A percentile compares a stretch with the other conserved stretches of the same genome.
Evolutionary conservation across 2,888 invertebrate genomes (phyloP).

Genomic region (Fragum sueziense): DNA sequence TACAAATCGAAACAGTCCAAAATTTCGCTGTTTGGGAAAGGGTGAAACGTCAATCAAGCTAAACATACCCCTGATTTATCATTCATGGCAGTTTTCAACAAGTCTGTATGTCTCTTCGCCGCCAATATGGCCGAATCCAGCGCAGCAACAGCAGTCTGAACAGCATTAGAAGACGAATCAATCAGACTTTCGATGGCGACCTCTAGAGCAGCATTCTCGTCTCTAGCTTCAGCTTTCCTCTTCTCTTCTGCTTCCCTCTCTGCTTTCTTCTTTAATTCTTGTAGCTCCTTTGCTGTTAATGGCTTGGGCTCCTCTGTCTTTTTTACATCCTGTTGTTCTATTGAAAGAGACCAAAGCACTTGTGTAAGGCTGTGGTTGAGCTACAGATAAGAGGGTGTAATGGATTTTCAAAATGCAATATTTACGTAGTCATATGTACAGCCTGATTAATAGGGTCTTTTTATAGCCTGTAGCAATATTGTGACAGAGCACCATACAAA

Average conservation of each 20-base stretch:
- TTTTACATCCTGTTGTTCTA: not conserved
- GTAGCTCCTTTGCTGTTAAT: conserved; percentile 28
- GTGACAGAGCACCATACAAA: no score
- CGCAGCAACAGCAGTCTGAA: conserved; percentile 62
- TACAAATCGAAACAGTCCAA: no score
- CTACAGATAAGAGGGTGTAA: no score
- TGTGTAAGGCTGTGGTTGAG: no score
- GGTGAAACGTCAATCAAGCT: no score
- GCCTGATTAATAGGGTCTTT: no score
- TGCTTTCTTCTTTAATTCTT: conserved; percentile 24
- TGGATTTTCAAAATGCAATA: no score
- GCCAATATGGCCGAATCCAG: conserved; percentile 66
- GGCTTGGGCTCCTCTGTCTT: conserved; percentile 17
- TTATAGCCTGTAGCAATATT: no score
- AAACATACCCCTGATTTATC: conserved; percentile 67
- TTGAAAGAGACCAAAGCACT: no score
- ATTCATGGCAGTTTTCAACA: conserved; percentile 82
- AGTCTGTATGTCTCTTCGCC: conserved; percentile 77
- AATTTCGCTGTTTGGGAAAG: no score
- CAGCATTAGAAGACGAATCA: conserved; percentile 41
- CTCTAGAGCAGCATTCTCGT: conserved; percentile 76
- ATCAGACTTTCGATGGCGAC: conserved; percentile 67
- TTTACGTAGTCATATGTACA: no score
- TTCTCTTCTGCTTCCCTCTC: conserved; percentile 60
- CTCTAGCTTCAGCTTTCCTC: conserved; percentile 42